Evolutionary conservation across 2,888 invertebrate genomes (phyloP).

Genomic region (Neoitamus cyanurus): DNA sequence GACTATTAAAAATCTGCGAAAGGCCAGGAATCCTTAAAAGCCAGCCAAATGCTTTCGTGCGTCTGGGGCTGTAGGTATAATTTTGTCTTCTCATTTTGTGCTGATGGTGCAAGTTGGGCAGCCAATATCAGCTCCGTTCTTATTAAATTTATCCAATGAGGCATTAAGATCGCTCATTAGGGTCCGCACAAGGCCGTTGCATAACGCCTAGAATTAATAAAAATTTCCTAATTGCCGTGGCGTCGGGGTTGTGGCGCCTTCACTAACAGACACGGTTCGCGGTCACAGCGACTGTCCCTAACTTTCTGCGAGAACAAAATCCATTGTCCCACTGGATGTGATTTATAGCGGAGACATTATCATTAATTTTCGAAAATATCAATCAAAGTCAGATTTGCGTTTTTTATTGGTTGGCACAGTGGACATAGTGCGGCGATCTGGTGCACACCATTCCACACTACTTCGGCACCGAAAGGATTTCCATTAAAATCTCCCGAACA

Average conservation of each 20-base stretch:
- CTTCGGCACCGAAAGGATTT: not conserved
- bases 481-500: not conserved
- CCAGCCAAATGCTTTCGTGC: not conserved
- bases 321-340: not conserved
- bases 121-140: not conserved
- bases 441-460: not conserved
- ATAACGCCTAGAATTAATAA: not conserved
- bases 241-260: not conserved
- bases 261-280: not conserved
- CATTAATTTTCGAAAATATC: not conserved
- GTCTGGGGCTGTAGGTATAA: not conserved
- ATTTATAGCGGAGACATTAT: not conserved
- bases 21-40: not conserved
- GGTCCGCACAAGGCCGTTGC: not conserved
- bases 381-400: not conserved
- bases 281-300: not conserved
- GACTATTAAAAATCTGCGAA: not conserved
- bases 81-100: conserved; percentile 19
- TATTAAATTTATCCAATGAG: conserved; percentile 23
- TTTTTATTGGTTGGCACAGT: not conserved
- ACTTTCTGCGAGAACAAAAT: not conserved
- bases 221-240: not conserved
- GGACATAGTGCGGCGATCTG: not conserved
- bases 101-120: not conserved
- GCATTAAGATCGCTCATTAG: not conserved